These are phyloP conservation scores for Hyppa rectilinea DNA, from an alignment of 2,888 invertebrate species.

Conservation along the genomic window DNA sequence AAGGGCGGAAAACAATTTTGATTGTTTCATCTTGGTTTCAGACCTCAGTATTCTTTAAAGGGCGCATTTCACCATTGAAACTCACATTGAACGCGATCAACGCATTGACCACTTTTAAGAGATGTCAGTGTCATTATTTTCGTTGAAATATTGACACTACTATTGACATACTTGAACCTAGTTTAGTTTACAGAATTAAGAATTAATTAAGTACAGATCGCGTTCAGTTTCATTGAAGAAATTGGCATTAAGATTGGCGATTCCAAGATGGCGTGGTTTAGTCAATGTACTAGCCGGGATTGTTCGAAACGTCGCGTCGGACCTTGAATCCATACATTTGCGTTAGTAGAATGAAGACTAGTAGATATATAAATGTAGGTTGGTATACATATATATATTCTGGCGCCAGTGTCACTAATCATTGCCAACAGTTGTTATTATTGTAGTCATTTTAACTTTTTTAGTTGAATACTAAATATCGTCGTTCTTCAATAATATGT, in stretches of 20 bases:
- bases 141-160: too few relatives aligned
- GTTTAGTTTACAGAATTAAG: too few relatives aligned
- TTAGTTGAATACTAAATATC: too few relatives aligned
- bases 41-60: too few relatives aligned
- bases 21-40: background rate
- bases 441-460: background rate
- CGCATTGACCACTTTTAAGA: too few relatives aligned
- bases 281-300: constrained; percentile 3
- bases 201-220: too few relatives aligned
- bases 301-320: background rate
- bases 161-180: too few relatives aligned
- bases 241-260: background rate
- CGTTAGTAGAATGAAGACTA: constrained; percentile 13
- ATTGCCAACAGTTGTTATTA: constrained; percentile 19
- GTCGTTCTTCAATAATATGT: background rate
- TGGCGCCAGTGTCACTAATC: background rate
- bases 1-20: background rate
- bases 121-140: too few relatives aligned
- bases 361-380: background rate
- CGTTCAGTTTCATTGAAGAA: too few relatives aligned
- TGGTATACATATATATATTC: background rate
- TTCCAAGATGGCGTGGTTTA: background rate
- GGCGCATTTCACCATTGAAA: too few relatives aligned
- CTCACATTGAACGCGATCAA: too few relatives aligned
- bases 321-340: constrained; percentile 21